Evolutionary conservation across 2,113 vertebrate genomes (phyloP).

Genomic region (Clarias batrachus): DNA sequence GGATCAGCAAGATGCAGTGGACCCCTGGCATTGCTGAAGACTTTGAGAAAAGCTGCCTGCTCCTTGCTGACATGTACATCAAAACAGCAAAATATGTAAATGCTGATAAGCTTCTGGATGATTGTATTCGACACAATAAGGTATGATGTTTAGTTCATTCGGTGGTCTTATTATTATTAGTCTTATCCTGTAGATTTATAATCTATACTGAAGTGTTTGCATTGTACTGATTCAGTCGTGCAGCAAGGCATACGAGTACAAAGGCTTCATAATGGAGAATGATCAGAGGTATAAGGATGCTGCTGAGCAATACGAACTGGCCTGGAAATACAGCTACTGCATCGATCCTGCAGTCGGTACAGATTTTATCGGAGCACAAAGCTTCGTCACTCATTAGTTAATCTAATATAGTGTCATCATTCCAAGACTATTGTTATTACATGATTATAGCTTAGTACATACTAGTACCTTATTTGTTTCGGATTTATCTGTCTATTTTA

Average conservation of each 20-base stretch:
- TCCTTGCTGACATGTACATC: constrained; percentile 75
- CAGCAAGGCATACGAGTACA: constrained; percentile 75
- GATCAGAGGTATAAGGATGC: constrained; percentile 76
- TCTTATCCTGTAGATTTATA: background rate
- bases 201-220: background rate
- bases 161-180: background rate
- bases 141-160: constrained; percentile 38
- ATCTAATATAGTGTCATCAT: background rate
- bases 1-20: constrained; percentile 63
- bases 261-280: constrained; percentile 76
- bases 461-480: background rate
- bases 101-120: constrained; percentile 65
- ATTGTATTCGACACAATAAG: constrained; percentile 73
- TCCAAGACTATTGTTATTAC: background rate
- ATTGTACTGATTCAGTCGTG: constrained; percentile 67
- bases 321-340: constrained; percentile 72
- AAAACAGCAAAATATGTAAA: constrained; percentile 71
- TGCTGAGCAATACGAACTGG: constrained; percentile 69
- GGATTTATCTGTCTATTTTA: background rate
- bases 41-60: constrained; percentile 70
- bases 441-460: background rate
- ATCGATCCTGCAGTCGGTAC: constrained; percentile 69
- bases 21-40: constrained; percentile 57
- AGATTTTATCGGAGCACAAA: constrained; percentile 7
- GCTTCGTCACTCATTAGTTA: background rate